A percentile compares a stretch with the other conserved stretches of the same genome.
Conservation (phyloP, 1,140 invertebrate species). For the Brachionus paranguensis region DNA sequence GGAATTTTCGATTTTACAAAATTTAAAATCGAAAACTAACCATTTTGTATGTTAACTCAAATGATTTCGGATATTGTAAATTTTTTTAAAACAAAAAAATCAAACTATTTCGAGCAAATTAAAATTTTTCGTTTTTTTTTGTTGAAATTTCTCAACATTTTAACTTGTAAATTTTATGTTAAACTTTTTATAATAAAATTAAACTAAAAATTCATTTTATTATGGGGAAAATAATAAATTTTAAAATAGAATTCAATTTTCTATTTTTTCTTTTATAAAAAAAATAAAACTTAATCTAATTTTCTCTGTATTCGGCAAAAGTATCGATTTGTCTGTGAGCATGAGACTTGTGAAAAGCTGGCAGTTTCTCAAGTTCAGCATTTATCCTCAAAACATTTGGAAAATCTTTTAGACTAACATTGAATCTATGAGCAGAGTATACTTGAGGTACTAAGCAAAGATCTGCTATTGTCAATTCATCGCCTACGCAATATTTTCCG, state of each 20-base stretch:
- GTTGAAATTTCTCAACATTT: not conserved
- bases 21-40: not conserved
- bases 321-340: conserved; percentile 29
- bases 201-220: not conserved
- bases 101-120: not conserved
- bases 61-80: not conserved
- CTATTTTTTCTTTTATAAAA: too few relatives aligned
- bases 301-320: conserved; percentile 16
- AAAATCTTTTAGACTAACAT: conserved; percentile 18
- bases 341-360: conserved; percentile 10
- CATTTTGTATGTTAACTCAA: not conserved
- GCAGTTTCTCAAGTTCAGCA: conserved; percentile 6
- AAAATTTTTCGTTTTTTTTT: not conserved
- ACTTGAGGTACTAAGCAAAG: conserved; percentile 90
- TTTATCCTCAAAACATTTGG: not conserved
- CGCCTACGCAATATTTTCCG: conserved; percentile 88
- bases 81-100: not conserved
- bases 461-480: conserved; percentile 86
- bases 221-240: too few relatives aligned
- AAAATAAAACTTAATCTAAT: not conserved
- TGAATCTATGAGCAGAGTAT: conserved; percentile 47
- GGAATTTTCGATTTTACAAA: not conserved
- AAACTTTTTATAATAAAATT: not conserved
- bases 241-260: too few relatives aligned
- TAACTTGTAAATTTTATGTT: not conserved